Evolutionary conservation across 2,888 invertebrate genomes (phyloP).

Genomic region (Boloria selene): DNA sequence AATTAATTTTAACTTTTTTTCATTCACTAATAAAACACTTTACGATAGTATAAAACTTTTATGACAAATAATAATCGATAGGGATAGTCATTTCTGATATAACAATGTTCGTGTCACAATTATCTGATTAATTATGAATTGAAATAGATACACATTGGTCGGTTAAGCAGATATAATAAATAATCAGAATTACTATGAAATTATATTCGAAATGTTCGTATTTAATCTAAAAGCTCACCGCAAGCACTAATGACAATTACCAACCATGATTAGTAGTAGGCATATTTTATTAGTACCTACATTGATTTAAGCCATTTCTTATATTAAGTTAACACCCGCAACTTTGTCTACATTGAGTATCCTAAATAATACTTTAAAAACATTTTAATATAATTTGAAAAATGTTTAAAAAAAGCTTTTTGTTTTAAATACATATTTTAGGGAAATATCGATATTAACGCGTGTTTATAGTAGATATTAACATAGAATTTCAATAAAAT

Average conservation of each 20-base stretch:
- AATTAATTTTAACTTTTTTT: too few relatives aligned
- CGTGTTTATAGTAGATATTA: too few relatives aligned
- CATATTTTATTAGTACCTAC: neutral
- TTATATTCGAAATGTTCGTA: conserved; percentile 40
- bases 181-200: conserved; percentile 32
- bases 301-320: too few relatives aligned
- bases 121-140: conserved; percentile 42
- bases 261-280: conserved; percentile 25
- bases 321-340: too few relatives aligned
- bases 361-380: too few relatives aligned
- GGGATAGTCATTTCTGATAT: conserved; percentile 35
- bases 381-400: too few relatives aligned
- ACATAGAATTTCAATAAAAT: too few relatives aligned
- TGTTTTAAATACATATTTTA: too few relatives aligned
- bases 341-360: too few relatives aligned
- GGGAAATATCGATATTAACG: too few relatives aligned
- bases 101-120: conserved; percentile 40
- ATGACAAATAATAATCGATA: conserved; percentile 2
- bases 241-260: conserved; percentile 39
- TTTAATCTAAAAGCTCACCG: conserved; percentile 36
- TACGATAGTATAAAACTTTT: neutral
- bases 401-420: too few relatives aligned
- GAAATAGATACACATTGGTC: conserved; percentile 42
- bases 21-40: neutral
- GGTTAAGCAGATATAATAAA: conserved; percentile 27